These are phyloP conservation scores for Otus scops DNA, from an alignment of 2,797 vertebrate species.

Conservation along the genomic window DNA sequence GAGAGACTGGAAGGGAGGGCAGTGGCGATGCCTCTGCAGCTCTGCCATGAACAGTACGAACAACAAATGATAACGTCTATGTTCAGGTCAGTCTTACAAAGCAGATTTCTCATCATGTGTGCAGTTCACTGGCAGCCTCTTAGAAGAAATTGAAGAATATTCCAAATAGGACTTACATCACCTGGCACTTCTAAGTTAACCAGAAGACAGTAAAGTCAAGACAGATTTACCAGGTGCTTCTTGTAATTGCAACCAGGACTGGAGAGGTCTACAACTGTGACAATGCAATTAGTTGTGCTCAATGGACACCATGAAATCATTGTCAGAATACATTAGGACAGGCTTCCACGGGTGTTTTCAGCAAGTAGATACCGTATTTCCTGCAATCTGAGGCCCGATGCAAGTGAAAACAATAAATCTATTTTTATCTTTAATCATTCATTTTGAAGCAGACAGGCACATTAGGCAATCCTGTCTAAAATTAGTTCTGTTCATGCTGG, in stretches of 20 bases:
- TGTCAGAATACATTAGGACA: constrained; percentile 31
- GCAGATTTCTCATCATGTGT: not conserved
- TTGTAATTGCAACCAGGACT: not conserved
- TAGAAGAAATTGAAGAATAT: not conserved
- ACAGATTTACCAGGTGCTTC: not conserved
- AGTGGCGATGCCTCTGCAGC: not conserved
- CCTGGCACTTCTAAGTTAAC: not conserved
- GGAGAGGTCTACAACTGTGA: not conserved
- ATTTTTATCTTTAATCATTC: constrained; percentile 46
- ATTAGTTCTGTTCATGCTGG: constrained; percentile 61
- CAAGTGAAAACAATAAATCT: constrained; percentile 31
- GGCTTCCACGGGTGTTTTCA: not conserved
- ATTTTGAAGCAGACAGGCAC: constrained; percentile 43
- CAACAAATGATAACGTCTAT: not conserved
- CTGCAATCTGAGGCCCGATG: not conserved
- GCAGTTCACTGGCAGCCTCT: not conserved
- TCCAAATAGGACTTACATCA: not conserved
- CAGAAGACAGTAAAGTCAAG: constrained; percentile 13
- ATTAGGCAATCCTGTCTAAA: constrained; percentile 66
- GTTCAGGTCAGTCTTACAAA: not conserved
- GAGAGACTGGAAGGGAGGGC: not conserved
- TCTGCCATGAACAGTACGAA: not conserved
- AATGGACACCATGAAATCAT: not conserved
- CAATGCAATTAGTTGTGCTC: constrained; percentile 28
- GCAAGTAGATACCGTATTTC: not conserved